phyloP scores from a whole-genome alignment of 2,888 invertebrate species.

The Esperia sulphurella region DNA sequence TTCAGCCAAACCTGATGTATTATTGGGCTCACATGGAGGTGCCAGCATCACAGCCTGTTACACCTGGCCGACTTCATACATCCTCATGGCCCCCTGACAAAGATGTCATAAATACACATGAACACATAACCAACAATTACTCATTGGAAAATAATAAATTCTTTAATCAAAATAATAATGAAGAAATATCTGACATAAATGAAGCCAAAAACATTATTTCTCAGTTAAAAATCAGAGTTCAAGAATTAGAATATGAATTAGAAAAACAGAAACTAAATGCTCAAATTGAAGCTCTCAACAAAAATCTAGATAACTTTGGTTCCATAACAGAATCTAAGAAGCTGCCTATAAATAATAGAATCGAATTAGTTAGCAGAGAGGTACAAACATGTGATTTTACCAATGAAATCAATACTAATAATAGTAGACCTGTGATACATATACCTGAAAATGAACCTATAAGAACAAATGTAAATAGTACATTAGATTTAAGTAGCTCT shows the following conservation, averaged over 20 bases:
- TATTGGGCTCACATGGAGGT: constrained; percentile 92
- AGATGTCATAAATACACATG: constrained; percentile 37
- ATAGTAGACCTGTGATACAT: constrained; percentile 66
- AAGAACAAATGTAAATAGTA: constrained; percentile 63
- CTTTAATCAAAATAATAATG: constrained; percentile 55
- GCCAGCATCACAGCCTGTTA: constrained; percentile 81
- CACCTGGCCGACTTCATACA: constrained; percentile 86
- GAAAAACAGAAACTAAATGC: constrained; percentile 56
- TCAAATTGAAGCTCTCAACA: constrained; percentile 56
- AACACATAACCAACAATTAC: constrained; percentile 31
- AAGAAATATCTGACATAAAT: constrained; percentile 56
- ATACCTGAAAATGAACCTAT: constrained; percentile 60
- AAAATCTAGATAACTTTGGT: constrained; percentile 50
- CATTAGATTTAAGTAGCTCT: constrained; percentile 60
- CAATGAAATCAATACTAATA: constrained; percentile 42
- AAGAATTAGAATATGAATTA: constrained; percentile 60
- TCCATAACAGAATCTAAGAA: constrained; percentile 21
- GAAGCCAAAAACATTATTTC: constrained; percentile 61
- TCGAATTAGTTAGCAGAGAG: constrained; percentile 49
- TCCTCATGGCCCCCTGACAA: constrained; percentile 85
- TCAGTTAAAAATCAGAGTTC: constrained; percentile 53
- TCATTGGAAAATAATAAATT: constrained; percentile 45
- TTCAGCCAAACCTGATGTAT: constrained; percentile 93
- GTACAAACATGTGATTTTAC: constrained; percentile 45
- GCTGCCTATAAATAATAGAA: constrained; percentile 35